Evolutionary conservation across 1,140 invertebrate species (phyloP).

Genomic region (Hydropsyche tenuis): DNA sequence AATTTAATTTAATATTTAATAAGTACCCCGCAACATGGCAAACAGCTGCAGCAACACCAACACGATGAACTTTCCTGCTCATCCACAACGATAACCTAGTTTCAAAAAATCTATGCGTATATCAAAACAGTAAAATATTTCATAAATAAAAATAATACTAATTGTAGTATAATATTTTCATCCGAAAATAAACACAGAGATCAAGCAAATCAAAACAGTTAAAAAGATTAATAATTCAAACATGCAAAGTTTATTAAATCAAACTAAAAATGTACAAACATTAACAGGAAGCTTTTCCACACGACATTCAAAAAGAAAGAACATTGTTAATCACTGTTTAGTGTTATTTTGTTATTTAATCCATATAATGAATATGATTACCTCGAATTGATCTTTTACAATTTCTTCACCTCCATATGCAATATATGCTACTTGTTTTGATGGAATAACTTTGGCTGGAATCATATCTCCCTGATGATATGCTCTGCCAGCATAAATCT

Average conservation of each 20-base stretch:
- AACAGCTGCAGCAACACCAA: constrained; percentile 33
- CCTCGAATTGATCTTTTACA: constrained; percentile 69
- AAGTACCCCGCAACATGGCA: constrained; percentile 39
- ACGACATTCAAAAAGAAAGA: background rate
- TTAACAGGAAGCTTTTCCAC: background rate
- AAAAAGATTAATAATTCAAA: no score
- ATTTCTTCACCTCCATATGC: constrained; percentile 69
- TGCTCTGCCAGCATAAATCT: constrained; percentile 77
- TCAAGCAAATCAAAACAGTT: no score
- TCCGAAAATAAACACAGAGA: no score
- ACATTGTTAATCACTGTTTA: background rate
- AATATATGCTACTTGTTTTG: constrained; percentile 70
- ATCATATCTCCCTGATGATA: constrained; percentile 74
- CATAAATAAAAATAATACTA: no score
- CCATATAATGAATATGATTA: constrained; percentile 52
- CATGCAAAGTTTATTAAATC: no score
- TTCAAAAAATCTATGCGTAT: constrained; percentile 20
- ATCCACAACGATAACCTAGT: constrained; percentile 25
- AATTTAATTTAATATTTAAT: constrained; percentile 3
- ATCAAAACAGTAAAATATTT: background rate
- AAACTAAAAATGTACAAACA: background rate
- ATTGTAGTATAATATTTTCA: no score
- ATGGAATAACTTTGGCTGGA: constrained; percentile 78
- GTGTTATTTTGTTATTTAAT: background rate
- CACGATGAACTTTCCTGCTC: constrained; percentile 30